Evolutionary conservation across 2,888 invertebrate species (phyloP).

Genomic region (Baccha elongata): DNA sequence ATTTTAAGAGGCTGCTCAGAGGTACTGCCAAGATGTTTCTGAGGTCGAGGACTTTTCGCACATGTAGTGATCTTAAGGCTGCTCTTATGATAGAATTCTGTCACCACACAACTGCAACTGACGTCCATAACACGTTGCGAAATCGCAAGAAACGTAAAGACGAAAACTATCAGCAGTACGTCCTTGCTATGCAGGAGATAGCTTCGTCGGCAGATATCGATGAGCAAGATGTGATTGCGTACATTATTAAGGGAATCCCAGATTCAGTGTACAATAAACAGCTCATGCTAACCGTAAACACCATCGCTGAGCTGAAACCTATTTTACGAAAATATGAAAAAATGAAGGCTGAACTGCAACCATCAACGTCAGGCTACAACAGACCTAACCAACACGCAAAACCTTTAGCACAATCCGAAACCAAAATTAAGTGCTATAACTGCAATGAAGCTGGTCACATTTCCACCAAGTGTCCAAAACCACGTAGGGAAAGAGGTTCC

Average conservation of each 20-base stretch:
- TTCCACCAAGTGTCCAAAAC: background rate
- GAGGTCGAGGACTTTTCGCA: background rate
- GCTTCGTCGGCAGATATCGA: constrained; percentile 33
- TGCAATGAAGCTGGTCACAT: background rate
- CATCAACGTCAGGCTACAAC: background rate
- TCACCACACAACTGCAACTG: background rate
- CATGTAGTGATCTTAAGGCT: background rate
- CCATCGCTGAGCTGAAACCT: constrained; percentile 22
- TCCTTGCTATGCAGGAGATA: constrained; percentile 29
- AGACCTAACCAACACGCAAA: background rate
- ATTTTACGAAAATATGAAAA: constrained; percentile 24
- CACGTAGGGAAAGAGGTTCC: background rate
- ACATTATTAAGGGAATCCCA: constrained; percentile 23
- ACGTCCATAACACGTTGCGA: background rate
- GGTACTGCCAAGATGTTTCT: background rate
- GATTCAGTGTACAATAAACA: constrained; percentile 24
- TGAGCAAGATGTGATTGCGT: constrained; percentile 31
- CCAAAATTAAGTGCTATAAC: background rate
- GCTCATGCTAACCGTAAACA: too few species aligned
- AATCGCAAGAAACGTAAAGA: background rate
- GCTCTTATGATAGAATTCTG: background rate
- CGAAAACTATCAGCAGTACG: constrained; percentile 21
- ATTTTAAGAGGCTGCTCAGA: background rate
- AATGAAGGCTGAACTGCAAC: constrained; percentile 20
- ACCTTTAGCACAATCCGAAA: background rate